Base-by-base conservation (phyloP, 2,888 invertebrate genomes). In the Halocaridina rubra region DNA sequence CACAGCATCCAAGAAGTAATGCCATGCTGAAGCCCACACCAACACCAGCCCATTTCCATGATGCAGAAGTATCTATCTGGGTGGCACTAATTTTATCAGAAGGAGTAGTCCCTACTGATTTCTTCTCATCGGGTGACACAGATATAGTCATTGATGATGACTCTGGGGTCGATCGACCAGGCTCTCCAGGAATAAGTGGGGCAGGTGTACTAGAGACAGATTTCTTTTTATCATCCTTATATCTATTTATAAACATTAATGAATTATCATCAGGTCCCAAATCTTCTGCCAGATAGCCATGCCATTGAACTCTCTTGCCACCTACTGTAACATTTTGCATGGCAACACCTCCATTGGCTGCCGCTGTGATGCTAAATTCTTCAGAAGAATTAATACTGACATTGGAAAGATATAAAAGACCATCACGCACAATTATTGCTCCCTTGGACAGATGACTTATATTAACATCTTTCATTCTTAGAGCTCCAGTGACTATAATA, bases 31-130 rank as follows among this genome's bases (percentile, higher is more conserved):
- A 74, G 16, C 84, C 84, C 13, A 84, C 76, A 27, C 84, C 79
- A 5, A 74, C 79, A 5, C 72, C 84, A 8, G 84, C 79, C 84
- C 84, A 84, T 53, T 74, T 72, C 84, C 79, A 84, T 13, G 84
- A 84, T 29, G n/a, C n/a, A 30, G 53, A 16, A 19, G 76, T 39
- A 7, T 71, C 33, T 19, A 72, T 71, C 7, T 19, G 8, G 32
- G 30, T 32, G n/a, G 67, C 16, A 53, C 19, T 53, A 5, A 53
- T 53, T 19, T 71, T 59, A 5, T 53, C 29, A 27, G 32, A 22
- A 27, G n/a, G 30, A 16, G 77, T 33, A 30, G 29, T 75, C 5
- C 13, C 69, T 46, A 53, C 24, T 16, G n/a, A 27, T 13, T 22
- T n/a, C 10, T 75, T 29, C 13, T 30, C 29, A 0, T 61, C 19